Percentiles rank a stretch among this genome's conserved stretches.
Conservation (phyloP, 1,140 invertebrate species). For the Heterodera carotae region DNA sequence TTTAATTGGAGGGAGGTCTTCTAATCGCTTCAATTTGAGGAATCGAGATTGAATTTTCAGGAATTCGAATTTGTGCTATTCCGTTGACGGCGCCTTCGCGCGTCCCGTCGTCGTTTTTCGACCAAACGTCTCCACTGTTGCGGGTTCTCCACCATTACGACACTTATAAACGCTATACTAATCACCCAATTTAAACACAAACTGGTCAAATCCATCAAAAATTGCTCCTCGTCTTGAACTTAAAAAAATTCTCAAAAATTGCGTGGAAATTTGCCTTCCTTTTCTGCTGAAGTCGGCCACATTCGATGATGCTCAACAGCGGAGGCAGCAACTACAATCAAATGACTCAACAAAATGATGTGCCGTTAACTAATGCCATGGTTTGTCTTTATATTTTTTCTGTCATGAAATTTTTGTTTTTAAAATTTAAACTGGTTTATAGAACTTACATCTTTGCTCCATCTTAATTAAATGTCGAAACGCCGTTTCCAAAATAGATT, state of each 20-base stretch:
- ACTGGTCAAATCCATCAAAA: neutral
- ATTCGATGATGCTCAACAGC: neutral
- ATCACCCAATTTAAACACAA: neutral
- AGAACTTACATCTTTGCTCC: neutral
- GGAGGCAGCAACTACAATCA: neutral
- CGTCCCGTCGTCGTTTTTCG: neutral
- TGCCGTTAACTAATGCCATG: neutral
- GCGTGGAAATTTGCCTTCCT: neutral
- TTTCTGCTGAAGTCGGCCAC: too few species aligned
- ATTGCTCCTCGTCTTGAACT: neutral
- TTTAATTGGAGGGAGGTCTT: too few species aligned
- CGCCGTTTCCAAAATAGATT: too few species aligned
- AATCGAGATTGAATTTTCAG: too few species aligned
- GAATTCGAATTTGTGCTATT: neutral
- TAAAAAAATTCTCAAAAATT: neutral
- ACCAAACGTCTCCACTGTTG: neutral
- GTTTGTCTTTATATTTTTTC: neutral
- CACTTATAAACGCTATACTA: too few species aligned
- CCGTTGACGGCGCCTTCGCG: neutral
- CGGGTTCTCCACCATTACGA: neutral
- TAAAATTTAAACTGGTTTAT: neutral
- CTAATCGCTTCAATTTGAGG: too few species aligned
- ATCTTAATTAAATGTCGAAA: too few species aligned
- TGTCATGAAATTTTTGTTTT: neutral
- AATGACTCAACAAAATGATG: neutral